A percentile compares a stretch with the other conserved stretches of the same genome.
Conservation (phyloP, 2,113 vertebrate genomes). For the Phrynosoma blainvillii region DNA sequence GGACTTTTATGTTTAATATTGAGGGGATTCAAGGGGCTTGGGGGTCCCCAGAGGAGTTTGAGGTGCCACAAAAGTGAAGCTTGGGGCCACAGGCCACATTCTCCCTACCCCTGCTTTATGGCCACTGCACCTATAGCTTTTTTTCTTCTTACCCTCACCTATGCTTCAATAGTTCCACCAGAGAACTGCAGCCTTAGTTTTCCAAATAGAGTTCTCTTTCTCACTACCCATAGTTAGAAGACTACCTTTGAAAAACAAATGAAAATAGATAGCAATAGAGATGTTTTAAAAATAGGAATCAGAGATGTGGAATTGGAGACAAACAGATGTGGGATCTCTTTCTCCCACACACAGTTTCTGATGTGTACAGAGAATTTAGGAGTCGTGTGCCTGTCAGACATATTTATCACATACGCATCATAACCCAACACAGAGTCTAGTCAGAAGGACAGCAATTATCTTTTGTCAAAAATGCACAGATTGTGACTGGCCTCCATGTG, state of each 20-base stretch:
- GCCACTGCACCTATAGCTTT: too few species aligned
- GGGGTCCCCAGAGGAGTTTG: too few species aligned
- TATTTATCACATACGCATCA: neutral
- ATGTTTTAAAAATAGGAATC: neutral
- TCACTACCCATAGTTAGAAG: neutral
- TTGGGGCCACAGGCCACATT: too few species aligned
- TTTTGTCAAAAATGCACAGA: constrained; percentile 1
- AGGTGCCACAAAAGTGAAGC: too few species aligned
- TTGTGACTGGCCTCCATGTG: neutral
- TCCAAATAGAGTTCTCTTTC: too few species aligned
- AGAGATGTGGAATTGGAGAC: too few species aligned
- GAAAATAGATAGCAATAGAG: neutral
- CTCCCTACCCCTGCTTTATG: too few species aligned
- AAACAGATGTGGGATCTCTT: neutral
- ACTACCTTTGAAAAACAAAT: constrained; percentile 28
- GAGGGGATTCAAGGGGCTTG: too few species aligned
- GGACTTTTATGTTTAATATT: too few species aligned
- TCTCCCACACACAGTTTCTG: neutral
- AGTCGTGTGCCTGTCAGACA: neutral
- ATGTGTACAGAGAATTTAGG: neutral
- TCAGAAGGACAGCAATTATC: constrained; percentile 31
- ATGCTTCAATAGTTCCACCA: too few species aligned
- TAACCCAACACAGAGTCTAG: neutral
- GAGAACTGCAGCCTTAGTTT: too few species aligned
- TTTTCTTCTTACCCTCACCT: too few species aligned